Evolutionary conservation across 2,888 invertebrate species (phyloP).

Genomic region (Drosophila anomalata): DNA sequence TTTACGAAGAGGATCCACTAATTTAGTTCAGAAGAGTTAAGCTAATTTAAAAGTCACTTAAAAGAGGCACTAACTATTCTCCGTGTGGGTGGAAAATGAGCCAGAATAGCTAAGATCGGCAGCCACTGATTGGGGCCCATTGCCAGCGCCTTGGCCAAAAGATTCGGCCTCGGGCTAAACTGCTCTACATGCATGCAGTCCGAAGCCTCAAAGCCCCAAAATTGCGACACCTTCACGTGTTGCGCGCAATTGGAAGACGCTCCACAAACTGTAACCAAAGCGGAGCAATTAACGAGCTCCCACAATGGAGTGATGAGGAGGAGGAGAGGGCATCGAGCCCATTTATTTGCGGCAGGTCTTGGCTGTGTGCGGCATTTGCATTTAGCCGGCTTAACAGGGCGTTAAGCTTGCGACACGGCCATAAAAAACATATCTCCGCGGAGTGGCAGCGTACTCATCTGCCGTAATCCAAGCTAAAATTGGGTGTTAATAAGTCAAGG

Average conservation of each 20-base stretch:
- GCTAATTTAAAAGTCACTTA: background rate
- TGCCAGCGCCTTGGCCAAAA: conserved; percentile 51
- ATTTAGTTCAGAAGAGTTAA: background rate
- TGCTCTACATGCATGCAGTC: conserved; percentile 16
- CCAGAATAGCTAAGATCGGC: conserved; percentile 54
- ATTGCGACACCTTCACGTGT: conserved; percentile 75
- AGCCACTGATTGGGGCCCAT: conserved; percentile 45
- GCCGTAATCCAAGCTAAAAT: conserved; percentile 45
- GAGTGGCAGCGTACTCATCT: conserved; percentile 19
- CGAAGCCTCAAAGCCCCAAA: conserved; percentile 37
- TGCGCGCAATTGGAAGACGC: conserved; percentile 70
- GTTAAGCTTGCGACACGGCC: conserved; percentile 71
- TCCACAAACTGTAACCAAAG: conserved; percentile 44
- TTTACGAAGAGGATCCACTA: background rate
- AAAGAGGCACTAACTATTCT: background rate
- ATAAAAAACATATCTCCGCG: conserved; percentile 50
- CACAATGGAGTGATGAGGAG: conserved; percentile 15
- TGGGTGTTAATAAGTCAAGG: conserved; percentile 72
- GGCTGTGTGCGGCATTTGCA: conserved; percentile 55
- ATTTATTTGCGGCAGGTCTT: conserved; percentile 71
- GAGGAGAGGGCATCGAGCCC: conserved; percentile 27
- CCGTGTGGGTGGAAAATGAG: conserved; percentile 9
- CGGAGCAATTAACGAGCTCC: conserved; percentile 48
- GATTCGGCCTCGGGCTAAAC: conserved; percentile 29
- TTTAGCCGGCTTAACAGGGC: conserved; percentile 78